Conservation (phyloP, 2,113 vertebrate genomes). For the Cyphomyrus discorhynchus region DNA sequence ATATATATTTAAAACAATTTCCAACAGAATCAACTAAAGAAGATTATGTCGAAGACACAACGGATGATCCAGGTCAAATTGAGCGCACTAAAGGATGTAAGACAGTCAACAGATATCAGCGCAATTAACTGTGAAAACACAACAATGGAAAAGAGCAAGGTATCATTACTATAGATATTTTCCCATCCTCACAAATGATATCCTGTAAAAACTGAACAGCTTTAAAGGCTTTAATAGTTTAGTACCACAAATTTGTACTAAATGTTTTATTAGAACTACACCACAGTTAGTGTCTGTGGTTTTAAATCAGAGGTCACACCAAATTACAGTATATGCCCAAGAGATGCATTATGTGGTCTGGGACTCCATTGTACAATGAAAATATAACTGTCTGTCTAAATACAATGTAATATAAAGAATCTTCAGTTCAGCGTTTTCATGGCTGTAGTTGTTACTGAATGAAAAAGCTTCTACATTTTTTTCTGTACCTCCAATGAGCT, state of each 20-base stretch:
- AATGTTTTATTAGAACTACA: not conserved
- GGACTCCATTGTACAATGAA: not conserved
- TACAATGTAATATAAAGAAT: not conserved
- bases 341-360: not conserved
- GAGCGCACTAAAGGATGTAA: constrained; percentile 7
- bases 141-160: not conserved
- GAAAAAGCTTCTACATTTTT: not conserved
- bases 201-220: not conserved
- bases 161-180: not conserved
- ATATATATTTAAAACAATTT: not conserved
- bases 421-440: not conserved
- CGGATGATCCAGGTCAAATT: constrained; percentile 15
- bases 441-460: not conserved
- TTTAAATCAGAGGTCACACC: not conserved
- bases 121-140: not conserved
- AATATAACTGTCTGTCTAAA: not conserved
- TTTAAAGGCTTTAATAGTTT: not conserved
- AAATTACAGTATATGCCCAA: not conserved
- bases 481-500: not conserved
- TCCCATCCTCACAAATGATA: not conserved
- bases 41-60: not conserved
- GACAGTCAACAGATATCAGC: not conserved
- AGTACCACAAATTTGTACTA: not conserved
- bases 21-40: constrained; percentile 12
- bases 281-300: not conserved